Base-by-base conservation (phyloP, 2,888 invertebrate genomes). In the Tenthredo livida region DNA sequence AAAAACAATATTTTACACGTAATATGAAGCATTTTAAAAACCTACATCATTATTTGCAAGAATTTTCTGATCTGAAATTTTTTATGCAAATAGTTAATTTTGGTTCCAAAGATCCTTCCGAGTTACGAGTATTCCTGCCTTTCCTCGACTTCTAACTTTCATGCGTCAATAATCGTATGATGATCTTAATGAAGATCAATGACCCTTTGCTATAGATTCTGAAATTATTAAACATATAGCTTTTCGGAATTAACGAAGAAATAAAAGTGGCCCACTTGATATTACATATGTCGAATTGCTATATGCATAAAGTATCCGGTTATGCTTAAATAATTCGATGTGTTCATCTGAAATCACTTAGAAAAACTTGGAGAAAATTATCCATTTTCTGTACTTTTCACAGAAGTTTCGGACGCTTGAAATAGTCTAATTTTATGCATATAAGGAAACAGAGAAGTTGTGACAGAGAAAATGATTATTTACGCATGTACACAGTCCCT, bases 401-500 rank as follows among this genome's bases (percentile, higher is more conserved):
- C n/a, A n/a, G n/a, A n/a, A n/a, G n/a, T n/a, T n/a, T 25, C 10
- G 29, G 1, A 33, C 29, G 5, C 65, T 67, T 70, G 2, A 40
- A n/a, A 40, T 37, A 72, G 33, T 15, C 29, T 37, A 9, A 21
- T 40, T 17, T 9, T 77, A 54, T 17, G 25, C 40, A 25, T 1
- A 61, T 1, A 61, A 40, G 12, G 80, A 58, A n/a, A 5, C 25
- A 25, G 21, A 61, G n/a, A 40, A 40, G n/a, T n/a, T 21, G 15
- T 15, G 80, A 58, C 6, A 37, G 37, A 43, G 4, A n/a, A 54
- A 29, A 47, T 47, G 37, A 61, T 83, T 43, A 70, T n/a, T 83
- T 25, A 15, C 70, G 83, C 67, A 83, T 83, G 47, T 83, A 83
- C 70, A 83, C 83, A 67, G 67, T 83, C 21, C 29, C 70, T 83